These are phyloP conservation scores for Sinocyclocheilus rhinocerous DNA, from an alignment of 2,113 vertebrate genomes.

Conservation along the genomic window DNA sequence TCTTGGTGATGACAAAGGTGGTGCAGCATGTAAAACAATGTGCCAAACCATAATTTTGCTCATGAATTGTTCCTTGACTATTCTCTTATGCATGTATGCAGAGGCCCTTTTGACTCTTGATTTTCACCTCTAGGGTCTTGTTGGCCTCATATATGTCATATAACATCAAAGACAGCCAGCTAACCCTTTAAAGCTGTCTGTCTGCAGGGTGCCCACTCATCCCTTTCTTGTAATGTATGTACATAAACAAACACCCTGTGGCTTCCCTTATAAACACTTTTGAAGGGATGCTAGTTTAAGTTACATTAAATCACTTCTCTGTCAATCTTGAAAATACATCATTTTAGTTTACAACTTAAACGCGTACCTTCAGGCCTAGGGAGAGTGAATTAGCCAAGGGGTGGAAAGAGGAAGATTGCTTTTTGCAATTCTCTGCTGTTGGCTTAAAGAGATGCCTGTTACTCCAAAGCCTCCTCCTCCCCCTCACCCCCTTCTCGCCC, in stretches of 20 bases:
- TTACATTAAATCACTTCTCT: conserved; percentile 13
- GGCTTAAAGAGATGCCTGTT: conserved; percentile 38
- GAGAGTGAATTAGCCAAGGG: not conserved
- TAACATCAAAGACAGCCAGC: conserved; percentile 30
- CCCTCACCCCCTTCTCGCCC: not conserved
- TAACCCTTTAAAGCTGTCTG: conserved; percentile 21
- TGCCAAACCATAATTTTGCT: not conserved
- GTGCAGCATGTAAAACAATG: no score
- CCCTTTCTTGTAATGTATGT: not conserved
- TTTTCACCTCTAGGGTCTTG: conserved; percentile 10
- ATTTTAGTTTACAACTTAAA: not conserved
- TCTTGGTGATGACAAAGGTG: no score
- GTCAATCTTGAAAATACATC: conserved; percentile 5
- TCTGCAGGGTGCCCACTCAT: conserved; percentile 35
- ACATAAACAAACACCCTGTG: conserved; percentile 10
- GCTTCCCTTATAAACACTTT: conserved; percentile 1
- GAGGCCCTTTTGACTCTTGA: conserved; percentile 4
- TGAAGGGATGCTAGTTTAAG: conserved; percentile 18
- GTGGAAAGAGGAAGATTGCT: not conserved
- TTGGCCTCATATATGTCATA: conserved; percentile 20
- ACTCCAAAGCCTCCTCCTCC: not conserved
- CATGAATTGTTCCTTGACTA: no score
- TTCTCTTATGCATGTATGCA: not conserved
- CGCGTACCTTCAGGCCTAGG: not conserved
- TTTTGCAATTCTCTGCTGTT: conserved; percentile 5